Conservation (phyloP, 2,888 invertebrate genomes). For the Eurytoma adleriae region DNA sequence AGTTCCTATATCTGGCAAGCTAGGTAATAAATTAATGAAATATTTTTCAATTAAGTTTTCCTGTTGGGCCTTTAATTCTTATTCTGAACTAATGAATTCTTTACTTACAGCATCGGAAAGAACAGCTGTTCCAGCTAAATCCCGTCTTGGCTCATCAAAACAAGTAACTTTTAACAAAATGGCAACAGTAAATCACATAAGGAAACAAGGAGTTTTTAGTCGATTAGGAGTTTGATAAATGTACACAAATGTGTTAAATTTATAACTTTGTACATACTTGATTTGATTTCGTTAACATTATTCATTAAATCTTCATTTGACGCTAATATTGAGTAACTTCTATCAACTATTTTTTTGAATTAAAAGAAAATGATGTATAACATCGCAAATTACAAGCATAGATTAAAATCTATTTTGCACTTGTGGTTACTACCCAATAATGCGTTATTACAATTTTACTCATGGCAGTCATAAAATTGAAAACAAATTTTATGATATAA, state of each 20-base stretch:
- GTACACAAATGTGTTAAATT: constrained; percentile 23
- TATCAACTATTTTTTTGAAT: background rate
- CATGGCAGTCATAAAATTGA: too few relatives aligned
- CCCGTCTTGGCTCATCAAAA: constrained; percentile 68
- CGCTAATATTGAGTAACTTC: background rate
- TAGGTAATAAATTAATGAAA: constrained; percentile 44
- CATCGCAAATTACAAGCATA: too few relatives aligned
- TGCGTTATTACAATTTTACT: too few relatives aligned
- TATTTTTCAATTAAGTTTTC: background rate
- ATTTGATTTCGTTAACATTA: constrained; percentile 33
- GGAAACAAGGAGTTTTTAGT: constrained; percentile 72
- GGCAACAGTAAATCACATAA: constrained; percentile 66
- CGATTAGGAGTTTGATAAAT: constrained; percentile 65
- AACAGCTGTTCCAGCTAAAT: constrained; percentile 70
- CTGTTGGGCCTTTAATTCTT: background rate
- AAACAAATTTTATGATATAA: too few relatives aligned
- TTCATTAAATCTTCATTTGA: constrained; percentile 29
- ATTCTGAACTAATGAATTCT: constrained; percentile 35
- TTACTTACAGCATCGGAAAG: constrained; percentile 70
- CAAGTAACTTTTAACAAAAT: constrained; percentile 73
- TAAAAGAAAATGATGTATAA: too few relatives aligned
- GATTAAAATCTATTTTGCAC: too few relatives aligned
- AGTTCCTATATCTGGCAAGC: constrained; percentile 44
- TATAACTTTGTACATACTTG: constrained; percentile 53
- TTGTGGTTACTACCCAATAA: too few relatives aligned